A percentile compares a stretch with the other conserved stretches of the same genome.
phyloP scores from a whole-genome alignment of 37 sponge, comb jelly and placozoan genomes.

The Eunapius fragilis region DNA sequence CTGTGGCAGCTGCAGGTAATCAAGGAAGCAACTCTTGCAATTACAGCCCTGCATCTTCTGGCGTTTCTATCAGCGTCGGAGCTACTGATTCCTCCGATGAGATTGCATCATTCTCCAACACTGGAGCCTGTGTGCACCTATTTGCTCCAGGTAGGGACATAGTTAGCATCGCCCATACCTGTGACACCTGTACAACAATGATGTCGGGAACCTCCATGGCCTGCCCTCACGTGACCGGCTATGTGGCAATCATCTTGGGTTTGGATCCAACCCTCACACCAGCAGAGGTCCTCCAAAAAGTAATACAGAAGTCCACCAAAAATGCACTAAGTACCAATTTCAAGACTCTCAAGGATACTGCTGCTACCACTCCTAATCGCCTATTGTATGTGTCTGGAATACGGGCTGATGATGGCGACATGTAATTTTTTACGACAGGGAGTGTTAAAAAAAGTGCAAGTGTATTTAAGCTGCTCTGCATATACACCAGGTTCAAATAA shows the following conservation, averaged over 20 bases:
- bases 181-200: conserved; percentile 52
- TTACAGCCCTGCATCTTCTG: conserved; percentile 66
- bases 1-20: conserved; percentile 76
- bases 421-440: too few species aligned
- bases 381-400: conserved; percentile 49
- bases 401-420: too few species aligned
- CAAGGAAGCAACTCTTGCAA: conserved; percentile 67
- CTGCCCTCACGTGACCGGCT: conserved; percentile 75
- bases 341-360: background rate
- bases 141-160: conserved; percentile 74
- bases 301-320: conserved; percentile 54
- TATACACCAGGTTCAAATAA: too few species aligned
- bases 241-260: conserved; percentile 55
- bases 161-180: conserved; percentile 39
- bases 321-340: conserved; percentile 4
- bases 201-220: conserved; percentile 87
- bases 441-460: too few species aligned
- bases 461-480: too few species aligned
- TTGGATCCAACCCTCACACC: conserved; percentile 26
- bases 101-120: conserved; percentile 60
- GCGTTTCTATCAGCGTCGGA: conserved; percentile 54
- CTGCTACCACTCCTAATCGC: conserved; percentile 50
- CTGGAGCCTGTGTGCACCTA: conserved; percentile 67
- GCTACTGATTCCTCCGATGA: conserved; percentile 56
- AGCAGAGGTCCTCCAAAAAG: conserved; percentile 33